Evolutionary conservation across 2,113 vertebrate species (phyloP).

Genomic region (Cepphus grylle): DNA sequence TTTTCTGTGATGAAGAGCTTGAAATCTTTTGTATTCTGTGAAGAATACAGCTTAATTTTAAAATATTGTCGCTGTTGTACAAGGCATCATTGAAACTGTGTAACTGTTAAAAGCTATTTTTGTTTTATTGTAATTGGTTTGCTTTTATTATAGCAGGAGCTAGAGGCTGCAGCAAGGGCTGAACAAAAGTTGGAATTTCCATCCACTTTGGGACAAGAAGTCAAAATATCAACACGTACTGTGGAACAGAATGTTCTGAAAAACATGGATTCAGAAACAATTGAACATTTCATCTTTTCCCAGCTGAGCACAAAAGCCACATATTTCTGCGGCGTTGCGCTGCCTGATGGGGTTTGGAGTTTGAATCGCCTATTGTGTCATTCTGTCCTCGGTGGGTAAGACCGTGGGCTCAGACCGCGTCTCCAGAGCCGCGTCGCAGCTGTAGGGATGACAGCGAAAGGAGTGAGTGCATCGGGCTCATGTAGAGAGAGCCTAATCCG

Average conservation of each 20-base stretch:
- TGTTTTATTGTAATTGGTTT: not conserved
- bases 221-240: not conserved
- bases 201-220: not conserved
- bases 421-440: accelerated
- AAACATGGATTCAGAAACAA: not conserved
- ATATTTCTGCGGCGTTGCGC: not conserved
- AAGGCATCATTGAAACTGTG: not conserved
- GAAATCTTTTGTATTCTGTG: not conserved
- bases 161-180: not conserved
- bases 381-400: not conserved
- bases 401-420: accelerated
- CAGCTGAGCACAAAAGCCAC: not conserved
- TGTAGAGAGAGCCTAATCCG: accelerated
- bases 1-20: not conserved
- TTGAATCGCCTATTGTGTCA: not conserved
- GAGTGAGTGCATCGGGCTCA: accelerated
- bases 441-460: accelerated
- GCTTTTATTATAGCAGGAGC: not conserved
- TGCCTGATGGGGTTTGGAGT: not conserved
- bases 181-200: not conserved
- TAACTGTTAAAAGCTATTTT: not conserved
- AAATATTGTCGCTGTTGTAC: not conserved
- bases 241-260: not conserved
- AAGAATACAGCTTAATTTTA: not conserved
- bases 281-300: not conserved